Conservation (phyloP, 2,797 vertebrate species). For the Esox masquinongy region DNA sequence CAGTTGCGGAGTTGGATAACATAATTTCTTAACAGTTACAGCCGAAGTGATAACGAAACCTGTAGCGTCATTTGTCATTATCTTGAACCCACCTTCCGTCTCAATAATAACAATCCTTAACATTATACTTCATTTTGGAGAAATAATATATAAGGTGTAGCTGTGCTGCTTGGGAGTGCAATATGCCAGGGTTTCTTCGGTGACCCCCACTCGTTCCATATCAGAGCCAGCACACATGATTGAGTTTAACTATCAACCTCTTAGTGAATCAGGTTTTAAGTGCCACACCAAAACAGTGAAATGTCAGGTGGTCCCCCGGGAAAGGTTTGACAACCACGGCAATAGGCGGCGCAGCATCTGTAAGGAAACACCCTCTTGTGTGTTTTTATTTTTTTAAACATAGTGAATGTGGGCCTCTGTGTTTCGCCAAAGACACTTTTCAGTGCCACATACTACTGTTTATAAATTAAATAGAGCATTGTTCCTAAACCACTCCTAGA, state of each 20-base stretch:
- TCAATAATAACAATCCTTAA: not conserved
- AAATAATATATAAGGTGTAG: not conserved
- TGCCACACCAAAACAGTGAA: no score
- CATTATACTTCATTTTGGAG: not conserved
- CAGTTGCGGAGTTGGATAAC: not conserved
- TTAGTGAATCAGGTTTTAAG: no score
- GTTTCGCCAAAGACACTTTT: not conserved
- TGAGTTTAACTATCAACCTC: no score
- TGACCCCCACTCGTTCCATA: no score
- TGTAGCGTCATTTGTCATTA: not conserved
- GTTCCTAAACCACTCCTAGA: not conserved
- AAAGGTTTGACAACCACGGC: not conserved
- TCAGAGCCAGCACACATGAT: no score
- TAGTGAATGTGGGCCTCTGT: not conserved
- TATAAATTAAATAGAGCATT: not conserved
- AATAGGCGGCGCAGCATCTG: not conserved
- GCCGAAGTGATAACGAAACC: not conserved
- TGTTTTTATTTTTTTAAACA: not conserved
- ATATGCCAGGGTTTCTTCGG: not conserved
- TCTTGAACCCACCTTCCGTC: not conserved
- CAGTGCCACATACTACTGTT: not conserved
- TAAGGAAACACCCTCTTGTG: not conserved
- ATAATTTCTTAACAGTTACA: not conserved
- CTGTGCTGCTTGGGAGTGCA: not conserved
- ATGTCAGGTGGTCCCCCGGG: no score